These are phyloP conservation scores for Crotalus viridis DNA, from an alignment of 2,113 vertebrate genomes.

Conservation along the genomic window DNA sequence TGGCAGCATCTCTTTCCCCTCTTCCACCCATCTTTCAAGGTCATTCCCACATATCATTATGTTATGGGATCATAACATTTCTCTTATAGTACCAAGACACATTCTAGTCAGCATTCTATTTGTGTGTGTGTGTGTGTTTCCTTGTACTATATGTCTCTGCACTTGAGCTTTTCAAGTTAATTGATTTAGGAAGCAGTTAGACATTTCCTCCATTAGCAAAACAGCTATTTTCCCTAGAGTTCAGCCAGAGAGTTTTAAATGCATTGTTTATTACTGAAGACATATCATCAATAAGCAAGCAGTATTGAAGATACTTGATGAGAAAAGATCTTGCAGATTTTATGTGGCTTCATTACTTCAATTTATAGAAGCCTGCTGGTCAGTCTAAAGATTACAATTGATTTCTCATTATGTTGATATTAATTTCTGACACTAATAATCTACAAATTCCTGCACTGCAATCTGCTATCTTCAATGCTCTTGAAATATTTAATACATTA, in stretches of 20 bases:
- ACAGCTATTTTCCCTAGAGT: conserved; percentile 47
- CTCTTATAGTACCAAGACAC: fast-evolving
- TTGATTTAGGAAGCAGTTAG: conserved; percentile 69
- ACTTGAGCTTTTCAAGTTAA: conserved; percentile 52
- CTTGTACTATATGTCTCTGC: neutral
- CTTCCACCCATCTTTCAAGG: neutral
- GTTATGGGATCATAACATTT: fast-evolving
- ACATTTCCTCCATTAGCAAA: conserved; percentile 67
- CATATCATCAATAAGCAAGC: conserved; percentile 51
- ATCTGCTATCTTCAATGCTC: neutral
- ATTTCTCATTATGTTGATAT: conserved; percentile 24
- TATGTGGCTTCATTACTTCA: neutral
- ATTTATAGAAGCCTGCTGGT: conserved; percentile 3
- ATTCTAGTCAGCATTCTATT: neutral
- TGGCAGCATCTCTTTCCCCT: neutral
- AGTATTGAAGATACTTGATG: conserved; percentile 39
- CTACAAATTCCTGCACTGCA: neutral
- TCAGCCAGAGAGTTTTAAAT: conserved; percentile 58
- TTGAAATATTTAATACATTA: neutral
- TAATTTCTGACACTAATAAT: conserved; percentile 2
- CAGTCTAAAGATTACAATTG: conserved; percentile 26
- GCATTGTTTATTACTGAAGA: conserved; percentile 58
- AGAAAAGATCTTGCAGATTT: conserved; percentile 24
- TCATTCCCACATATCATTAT: neutral
- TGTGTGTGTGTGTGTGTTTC: fast-evolving